These are phyloP conservation scores for Drosophila peninsularis DNA, from an alignment of 2,888 invertebrate species.

Conservation along the genomic window DNA sequence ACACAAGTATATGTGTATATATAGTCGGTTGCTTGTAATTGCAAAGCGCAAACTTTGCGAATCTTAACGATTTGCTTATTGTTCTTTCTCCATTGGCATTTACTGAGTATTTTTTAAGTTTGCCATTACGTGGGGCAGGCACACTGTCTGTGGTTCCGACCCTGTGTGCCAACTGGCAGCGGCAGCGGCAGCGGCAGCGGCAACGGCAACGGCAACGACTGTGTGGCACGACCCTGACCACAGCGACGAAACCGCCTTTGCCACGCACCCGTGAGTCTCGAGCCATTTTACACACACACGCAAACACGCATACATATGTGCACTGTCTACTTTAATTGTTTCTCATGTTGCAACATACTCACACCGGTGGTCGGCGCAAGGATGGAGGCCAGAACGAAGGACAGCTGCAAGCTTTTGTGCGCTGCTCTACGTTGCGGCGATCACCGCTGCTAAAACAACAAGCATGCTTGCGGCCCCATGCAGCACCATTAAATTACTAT, in stretches of 20 bases:
- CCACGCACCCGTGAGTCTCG: slow-evolving; percentile 37
- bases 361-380: not conserved
- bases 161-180: not conserved
- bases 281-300: slow-evolving; percentile 22
- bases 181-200: not conserved
- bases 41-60: slow-evolving; percentile 50
- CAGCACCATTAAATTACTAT: no score
- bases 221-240: slow-evolving; percentile 24
- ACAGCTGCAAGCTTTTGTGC: no score
- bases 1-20: not conserved
- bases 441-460: no score
- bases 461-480: no score
- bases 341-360: slow-evolving; percentile 46
- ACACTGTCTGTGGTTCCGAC: slow-evolving; percentile 4
- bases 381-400: no score
- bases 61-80: slow-evolving; percentile 76
- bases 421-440: no score
- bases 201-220: not conserved
- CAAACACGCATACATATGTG: slow-evolving; percentile 5
- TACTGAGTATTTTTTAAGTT: slow-evolving; percentile 52
- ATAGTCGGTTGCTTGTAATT: slow-evolving; percentile 32
- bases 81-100: slow-evolving; percentile 57
- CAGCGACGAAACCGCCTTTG: slow-evolving; percentile 19
- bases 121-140: slow-evolving; percentile 31
- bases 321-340: slow-evolving; percentile 60